Conservation (phyloP, 2,113 vertebrate genomes). For the Nettapus auritus region DNA sequence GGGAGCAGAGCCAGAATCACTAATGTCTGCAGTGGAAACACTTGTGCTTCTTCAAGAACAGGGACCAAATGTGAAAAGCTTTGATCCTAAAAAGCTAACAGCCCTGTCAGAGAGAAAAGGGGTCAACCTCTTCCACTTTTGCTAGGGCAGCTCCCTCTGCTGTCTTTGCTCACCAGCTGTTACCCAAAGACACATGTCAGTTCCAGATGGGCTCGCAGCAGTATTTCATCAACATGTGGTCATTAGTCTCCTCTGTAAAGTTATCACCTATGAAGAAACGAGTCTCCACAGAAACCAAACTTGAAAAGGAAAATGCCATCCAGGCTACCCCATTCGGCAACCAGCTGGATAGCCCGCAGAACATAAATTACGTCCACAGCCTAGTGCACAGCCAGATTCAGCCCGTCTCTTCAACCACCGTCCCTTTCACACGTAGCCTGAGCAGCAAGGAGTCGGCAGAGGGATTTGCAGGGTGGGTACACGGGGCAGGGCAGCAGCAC, state of each 20-base stretch:
- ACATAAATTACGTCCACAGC: neutral
- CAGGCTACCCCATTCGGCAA: neutral
- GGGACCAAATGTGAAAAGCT: conserved; percentile 51
- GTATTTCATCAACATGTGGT: neutral
- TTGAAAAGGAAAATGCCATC: neutral
- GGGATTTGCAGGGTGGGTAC: accelerated
- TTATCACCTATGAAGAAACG: neutral
- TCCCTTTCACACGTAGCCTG: neutral
- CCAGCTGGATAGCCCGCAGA: neutral
- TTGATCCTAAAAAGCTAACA: conserved; percentile 59
- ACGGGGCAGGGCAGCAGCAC: accelerated
- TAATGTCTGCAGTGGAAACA: conserved; percentile 12
- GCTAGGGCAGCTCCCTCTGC: conserved; percentile 31
- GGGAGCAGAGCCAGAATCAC: conserved; percentile 14
- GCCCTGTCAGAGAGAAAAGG: neutral
- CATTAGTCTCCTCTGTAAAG: conserved; percentile 17
- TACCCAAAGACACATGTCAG: neutral
- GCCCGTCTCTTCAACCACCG: neutral
- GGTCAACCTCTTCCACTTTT: neutral
- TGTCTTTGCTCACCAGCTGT: neutral
- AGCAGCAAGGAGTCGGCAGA: neutral
- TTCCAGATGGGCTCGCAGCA: neutral
- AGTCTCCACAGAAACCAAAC: neutral
- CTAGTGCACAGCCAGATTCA: neutral
- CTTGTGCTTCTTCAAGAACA: conserved; percentile 32